phyloP scores from a whole-genome alignment of 2,113 vertebrate genomes.

The Etheostoma cragini region DNA sequence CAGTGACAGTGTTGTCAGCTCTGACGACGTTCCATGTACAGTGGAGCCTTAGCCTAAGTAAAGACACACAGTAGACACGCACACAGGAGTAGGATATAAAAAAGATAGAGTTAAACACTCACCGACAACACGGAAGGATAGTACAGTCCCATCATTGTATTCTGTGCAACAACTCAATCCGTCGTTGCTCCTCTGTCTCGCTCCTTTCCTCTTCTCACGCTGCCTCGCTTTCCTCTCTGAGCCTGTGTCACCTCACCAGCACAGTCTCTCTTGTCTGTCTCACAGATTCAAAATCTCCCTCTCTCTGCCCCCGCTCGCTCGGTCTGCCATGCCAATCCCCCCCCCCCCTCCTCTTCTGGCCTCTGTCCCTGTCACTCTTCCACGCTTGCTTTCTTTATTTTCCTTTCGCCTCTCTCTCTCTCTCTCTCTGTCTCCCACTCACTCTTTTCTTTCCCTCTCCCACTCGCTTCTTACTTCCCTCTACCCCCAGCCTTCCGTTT shows the following conservation, averaged over 20 bases:
- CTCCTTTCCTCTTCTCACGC: constrained; percentile 65
- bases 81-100: constrained; percentile 38
- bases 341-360: constrained; percentile 63
- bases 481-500: constrained; percentile 78
- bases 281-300: constrained; percentile 87
- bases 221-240: constrained; percentile 69
- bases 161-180: constrained; percentile 75
- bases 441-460: constrained; percentile 64
- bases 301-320: constrained; percentile 80
- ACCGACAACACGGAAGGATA: constrained; percentile 84
- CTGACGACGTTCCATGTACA: constrained; percentile 44
- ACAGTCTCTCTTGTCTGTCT: constrained; percentile 78
- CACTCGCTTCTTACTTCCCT: constrained; percentile 69
- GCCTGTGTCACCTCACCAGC: constrained; percentile 77
- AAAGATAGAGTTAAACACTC: constrained; percentile 72
- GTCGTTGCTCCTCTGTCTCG: constrained; percentile 62
- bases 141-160: constrained; percentile 87
- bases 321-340: constrained; percentile 75
- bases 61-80: constrained; percentile 13
- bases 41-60: constrained; percentile 13
- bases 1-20: constrained; percentile 55
- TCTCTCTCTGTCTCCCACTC: constrained; percentile 54
- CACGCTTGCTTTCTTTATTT: constrained; percentile 42
- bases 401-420: constrained; percentile 20
- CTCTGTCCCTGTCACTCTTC: constrained; percentile 74